Base-by-base conservation (phyloP, 1,140 invertebrate species). In the Elymnias hypermnestra region DNA sequence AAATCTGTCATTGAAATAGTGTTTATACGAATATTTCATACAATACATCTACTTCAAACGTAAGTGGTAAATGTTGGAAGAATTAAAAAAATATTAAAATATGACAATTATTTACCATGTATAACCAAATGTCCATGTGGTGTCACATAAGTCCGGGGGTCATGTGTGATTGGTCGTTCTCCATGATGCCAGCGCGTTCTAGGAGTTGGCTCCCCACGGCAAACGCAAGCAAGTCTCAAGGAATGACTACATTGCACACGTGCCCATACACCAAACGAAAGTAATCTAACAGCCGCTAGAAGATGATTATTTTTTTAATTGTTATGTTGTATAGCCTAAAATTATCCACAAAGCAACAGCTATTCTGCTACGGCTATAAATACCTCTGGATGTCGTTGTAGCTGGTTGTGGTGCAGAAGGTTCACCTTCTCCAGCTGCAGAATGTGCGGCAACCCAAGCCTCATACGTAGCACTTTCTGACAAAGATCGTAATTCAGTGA, bases 381-480 rank as follows among this genome's bases (percentile, higher is more conserved):
- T 44, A 81, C 79, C 77, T 65, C 77, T 72, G n/a, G 75, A 70
- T 1, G 73, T 72, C 4, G 75, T 82, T 0, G 75, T 82, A 6
- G 81, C 77, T 8, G 81, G 75, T 42, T 76, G 75, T 4, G 81
- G 75, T 0, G 71, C 74, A 0, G 78, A 79, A 5, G 76, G 75
- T 46, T 87, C 81, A 2, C 94, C 94, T 83, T 96, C 94, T 0
- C 94, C 95, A 1, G 92, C 89, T 0, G 88, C 89, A 0, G 94
- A 96, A n/a, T 93, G 93, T 1, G 94, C 94, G 0, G 93, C 92
- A 5, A 96, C 92, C 94, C 94, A 96, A 63, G 95, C 94, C 68
- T 95, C 94, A 71, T 95, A 95, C 7, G 90, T 88, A 63, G 92
- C 89, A 42, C 74, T 73, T 52, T 86, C 83, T 6, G 75, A 72